Base-by-base conservation (phyloP, 2,888 invertebrate species). In the Pristionchus japonicus region DNA sequence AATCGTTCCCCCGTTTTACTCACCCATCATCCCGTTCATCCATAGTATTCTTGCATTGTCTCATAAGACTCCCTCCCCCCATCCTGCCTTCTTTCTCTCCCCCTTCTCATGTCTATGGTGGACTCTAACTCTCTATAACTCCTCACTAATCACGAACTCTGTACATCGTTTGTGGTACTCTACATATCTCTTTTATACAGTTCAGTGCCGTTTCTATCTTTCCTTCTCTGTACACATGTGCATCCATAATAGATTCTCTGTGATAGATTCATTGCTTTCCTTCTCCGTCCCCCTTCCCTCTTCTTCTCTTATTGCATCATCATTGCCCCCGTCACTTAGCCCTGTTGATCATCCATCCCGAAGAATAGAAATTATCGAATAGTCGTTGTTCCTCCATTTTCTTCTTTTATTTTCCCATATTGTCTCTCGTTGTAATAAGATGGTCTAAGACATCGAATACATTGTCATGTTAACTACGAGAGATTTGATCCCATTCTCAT, bases 391-490 rank as follows among this genome's bases (percentile, higher is more conserved):
- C 37, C 37, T 13, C 31, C 7, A 37, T 37, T 20, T 27, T 37
- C 27, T 37, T 37, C 37, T 20, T 70, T 64, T 27, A 27, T 64
- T 64, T 64, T 64, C 27, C 27, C 3, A 64, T 64, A 31, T n/a
- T 70, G 6, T 37, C 70, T 34, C 37, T 70, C 37, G 37, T 37
- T 37, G 37, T 70, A 70, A 70, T 70, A 70, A 70, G 70, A 70
- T 70, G 70, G 70, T 70, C 70, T 70, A 70, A 70, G 70, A 70
- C 70, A 27, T 37, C 70, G 70, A 70, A 70, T 70, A 70, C 70
- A 70, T 70, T 70, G 70, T 70, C 70, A 70, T 70, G 70, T 70
- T 70, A 37, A 70, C 37, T 70, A 70, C 70, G 70, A 70, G 70
- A 70, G 70, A 70, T 70, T 70, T 70, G 70, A 70, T 70, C 37